These are phyloP conservation scores for Hypolimnas misippus DNA, from an alignment of 2,888 invertebrate genomes.

Conservation along the genomic window DNA sequence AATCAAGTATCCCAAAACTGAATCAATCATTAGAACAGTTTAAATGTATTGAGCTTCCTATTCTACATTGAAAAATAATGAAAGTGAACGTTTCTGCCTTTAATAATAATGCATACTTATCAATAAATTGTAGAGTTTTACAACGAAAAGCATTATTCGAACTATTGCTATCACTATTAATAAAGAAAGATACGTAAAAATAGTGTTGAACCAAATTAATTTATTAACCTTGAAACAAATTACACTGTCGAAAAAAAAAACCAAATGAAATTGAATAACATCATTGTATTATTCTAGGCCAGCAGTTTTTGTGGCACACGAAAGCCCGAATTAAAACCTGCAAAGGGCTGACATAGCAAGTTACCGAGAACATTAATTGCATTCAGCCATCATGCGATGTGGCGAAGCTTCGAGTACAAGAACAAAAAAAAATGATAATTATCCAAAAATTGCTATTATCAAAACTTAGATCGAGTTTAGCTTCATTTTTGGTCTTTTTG, in stretches of 20 bases:
- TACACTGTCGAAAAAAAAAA: background rate
- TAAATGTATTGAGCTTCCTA: no score
- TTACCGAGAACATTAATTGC: conserved; percentile 63
- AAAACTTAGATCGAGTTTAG: conserved; percentile 39
- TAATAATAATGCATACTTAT: no score
- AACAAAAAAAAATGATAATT: conserved; percentile 32
- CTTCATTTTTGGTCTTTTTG: conserved; percentile 33
- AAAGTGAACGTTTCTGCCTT: no score
- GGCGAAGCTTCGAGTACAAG: conserved; percentile 37
- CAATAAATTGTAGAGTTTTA: no score
- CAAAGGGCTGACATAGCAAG: conserved; percentile 47
- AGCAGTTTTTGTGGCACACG: conserved; percentile 15
- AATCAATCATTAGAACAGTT: no score
- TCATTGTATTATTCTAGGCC: conserved; percentile 5
- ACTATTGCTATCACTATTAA: no score
- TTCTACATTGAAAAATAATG: no score
- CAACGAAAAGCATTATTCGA: no score
- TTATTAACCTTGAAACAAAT: conserved; percentile 7
- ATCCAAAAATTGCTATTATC: conserved; percentile 38
- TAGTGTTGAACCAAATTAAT: no score
- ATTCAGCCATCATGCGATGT: conserved; percentile 57
- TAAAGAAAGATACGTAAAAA: no score
- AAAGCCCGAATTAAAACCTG: conserved; percentile 11
- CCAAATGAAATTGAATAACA: conserved; percentile 15
- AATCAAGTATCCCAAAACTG: no score